Conservation (phyloP, 2,113 vertebrate species). For the Neofelis nebulosa region DNA sequence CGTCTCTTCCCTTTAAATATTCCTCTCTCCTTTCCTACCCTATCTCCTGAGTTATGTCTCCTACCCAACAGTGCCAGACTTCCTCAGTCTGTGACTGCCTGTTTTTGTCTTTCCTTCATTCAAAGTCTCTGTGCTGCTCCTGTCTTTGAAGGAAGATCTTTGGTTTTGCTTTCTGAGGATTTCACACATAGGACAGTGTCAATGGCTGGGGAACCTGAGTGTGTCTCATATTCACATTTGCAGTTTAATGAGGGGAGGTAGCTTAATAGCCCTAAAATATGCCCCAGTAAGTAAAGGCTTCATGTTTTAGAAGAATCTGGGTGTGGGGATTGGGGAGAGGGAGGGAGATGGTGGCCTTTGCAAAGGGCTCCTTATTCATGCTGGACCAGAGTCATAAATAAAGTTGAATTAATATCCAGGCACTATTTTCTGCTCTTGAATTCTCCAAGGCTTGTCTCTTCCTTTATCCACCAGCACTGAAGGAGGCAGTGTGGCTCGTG, state of each 20-base stretch:
- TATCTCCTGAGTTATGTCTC: not conserved
- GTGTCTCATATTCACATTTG: not conserved
- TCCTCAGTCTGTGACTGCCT: not conserved
- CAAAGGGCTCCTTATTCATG: not conserved
- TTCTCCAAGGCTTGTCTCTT: not conserved
- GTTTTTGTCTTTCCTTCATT: not conserved
- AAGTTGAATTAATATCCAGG: not conserved
- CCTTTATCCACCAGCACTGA: not conserved
- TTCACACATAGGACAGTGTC: not conserved
- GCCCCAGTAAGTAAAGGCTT: not conserved
- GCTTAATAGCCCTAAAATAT: not conserved
- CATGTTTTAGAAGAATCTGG: not conserved
- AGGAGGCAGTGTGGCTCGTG: not conserved
- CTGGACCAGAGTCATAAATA: not conserved
- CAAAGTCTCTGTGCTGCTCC: not conserved
- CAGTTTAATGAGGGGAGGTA: constrained; percentile 21
- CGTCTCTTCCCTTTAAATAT: not conserved
- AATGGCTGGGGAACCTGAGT: not conserved
- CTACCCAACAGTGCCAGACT: not conserved
- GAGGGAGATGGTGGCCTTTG: not conserved
- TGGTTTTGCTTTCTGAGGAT: not conserved
- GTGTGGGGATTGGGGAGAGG: not conserved
- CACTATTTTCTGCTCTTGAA: constrained; percentile 2
- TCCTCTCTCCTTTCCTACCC: not conserved
- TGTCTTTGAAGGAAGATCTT: not conserved